phyloP scores from a whole-genome alignment of 2,888 invertebrate species.

The Agrochola litura region DNA sequence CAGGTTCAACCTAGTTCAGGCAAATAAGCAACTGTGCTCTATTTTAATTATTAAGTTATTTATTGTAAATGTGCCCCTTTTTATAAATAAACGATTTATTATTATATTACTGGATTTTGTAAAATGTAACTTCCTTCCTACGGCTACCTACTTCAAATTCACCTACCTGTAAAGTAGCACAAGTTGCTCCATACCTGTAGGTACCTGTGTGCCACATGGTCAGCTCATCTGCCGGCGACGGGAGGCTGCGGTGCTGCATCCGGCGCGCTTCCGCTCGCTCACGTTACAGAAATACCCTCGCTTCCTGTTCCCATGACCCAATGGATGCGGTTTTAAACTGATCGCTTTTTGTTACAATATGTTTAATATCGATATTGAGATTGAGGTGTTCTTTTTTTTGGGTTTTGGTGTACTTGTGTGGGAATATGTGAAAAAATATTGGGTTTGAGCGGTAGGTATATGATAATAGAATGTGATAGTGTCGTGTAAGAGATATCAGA shows the following conservation, averaged over 20 bases:
- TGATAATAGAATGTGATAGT: background rate
- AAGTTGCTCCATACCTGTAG: conserved; percentile 5
- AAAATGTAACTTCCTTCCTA: background rate
- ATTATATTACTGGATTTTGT: no score
- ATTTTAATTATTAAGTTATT: no score
- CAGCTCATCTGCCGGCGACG: conserved; percentile 32
- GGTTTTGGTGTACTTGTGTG: conserved; percentile 12
- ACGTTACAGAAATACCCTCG: conserved; percentile 72
- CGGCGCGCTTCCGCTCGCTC: conserved; percentile 80
- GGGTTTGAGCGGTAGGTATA: background rate
- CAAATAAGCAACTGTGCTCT: no score
- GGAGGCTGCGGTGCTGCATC: conserved; percentile 83
- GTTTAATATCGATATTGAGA: conserved; percentile 43
- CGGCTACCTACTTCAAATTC: background rate
- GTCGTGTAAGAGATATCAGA: background rate
- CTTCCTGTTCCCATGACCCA: conserved; percentile 82
- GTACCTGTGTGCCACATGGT: conserved; percentile 39
- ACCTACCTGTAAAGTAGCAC: conserved; percentile 11
- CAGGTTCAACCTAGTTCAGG: no score
- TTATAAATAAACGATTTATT: no score
- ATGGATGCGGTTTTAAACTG: conserved; percentile 41
- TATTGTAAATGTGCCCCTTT: no score
- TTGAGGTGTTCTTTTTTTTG: conserved; percentile 23
- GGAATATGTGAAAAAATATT: conserved; percentile 20
- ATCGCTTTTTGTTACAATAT: conserved; percentile 55